Base-by-base conservation (phyloP, 2,888 invertebrate genomes). In the Cheilosia vulpina region DNA sequence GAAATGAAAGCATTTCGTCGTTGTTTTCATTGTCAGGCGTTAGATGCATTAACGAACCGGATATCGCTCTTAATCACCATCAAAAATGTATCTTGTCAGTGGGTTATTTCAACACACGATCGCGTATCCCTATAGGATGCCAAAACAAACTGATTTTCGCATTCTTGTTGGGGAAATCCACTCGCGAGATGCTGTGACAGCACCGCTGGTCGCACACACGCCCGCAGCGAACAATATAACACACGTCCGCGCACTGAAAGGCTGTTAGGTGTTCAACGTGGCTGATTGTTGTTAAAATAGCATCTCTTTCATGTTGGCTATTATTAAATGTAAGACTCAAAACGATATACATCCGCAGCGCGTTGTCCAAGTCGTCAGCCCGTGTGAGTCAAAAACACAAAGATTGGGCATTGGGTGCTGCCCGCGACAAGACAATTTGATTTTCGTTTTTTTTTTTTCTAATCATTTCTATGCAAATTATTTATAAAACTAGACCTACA, bases 221-320 rank as follows among this genome's bases (percentile, higher is more conserved):
- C 60, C 50, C 50, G n/a, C n/a, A 62, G 66, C 53, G 50, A 55
- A 52, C 85, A 71, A 69, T 65, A 50, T 58, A 66, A 58, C 68
- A 80, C 53, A 76, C 75, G 65, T 80, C 53, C 75, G 65, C 71
- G 55, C 52, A 85, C 81, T 81, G 80, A 85, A 62, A 71, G 58
- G 38, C n/a, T 31, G 60, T 47, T 50, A 43, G 47, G 47, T 69
- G 43, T 71, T 53, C 71, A 63, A 57, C 45, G 15, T 17, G 21
- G 55, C 38, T 34, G 81, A 73, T 79, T 78, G 78, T 71, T 85
- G 60, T 77, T 85, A 85, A 85, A 85, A 85, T 85, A 85, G 85
- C 72, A 68, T 68, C 68, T 62, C 72, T 84, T 75, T 72, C 52
- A 52, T 45, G 31, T 52, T 45, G 68, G 68, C 84, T 85, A 85